Percentiles rank a stretch among this genome's conserved stretches.
phyloP scores from a whole-genome alignment of 2,113 vertebrate species.

The Nothocercus nigrocapillus region DNA sequence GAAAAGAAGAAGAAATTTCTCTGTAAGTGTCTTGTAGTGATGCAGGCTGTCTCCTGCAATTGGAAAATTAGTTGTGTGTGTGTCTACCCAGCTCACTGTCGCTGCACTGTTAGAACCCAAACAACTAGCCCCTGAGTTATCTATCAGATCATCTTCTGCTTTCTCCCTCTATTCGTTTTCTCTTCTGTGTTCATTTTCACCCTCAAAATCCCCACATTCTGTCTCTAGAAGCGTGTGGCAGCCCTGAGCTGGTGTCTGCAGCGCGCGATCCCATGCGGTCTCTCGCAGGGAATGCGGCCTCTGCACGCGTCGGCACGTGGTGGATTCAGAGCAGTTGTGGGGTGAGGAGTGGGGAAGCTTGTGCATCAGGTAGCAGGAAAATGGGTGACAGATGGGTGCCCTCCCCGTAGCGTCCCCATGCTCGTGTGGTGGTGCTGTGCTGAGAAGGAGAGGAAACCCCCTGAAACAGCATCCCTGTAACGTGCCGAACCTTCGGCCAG shows the following conservation, averaged over 20 bases:
- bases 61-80: neutral
- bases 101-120: neutral
- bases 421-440: neutral
- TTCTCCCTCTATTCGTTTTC: neutral
- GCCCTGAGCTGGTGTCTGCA: neutral
- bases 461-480: no score
- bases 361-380: neutral
- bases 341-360: neutral
- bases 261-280: neutral
- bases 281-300: neutral
- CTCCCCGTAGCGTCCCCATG: neutral
- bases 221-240: neutral
- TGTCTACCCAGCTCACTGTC: neutral
- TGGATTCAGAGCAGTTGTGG: neutral
- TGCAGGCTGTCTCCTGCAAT: neutral
- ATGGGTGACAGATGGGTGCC: neutral
- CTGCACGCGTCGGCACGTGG: accelerated
- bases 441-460: neutral
- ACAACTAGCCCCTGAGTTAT: neutral
- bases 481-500: neutral
- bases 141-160: neutral
- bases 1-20: slow-evolving; percentile 98
- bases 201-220: neutral
- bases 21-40: slow-evolving; percentile 78
- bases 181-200: neutral